Evolutionary conservation across 2,888 invertebrate genomes (phyloP).

Genomic region (Phyllotreta striolata): DNA sequence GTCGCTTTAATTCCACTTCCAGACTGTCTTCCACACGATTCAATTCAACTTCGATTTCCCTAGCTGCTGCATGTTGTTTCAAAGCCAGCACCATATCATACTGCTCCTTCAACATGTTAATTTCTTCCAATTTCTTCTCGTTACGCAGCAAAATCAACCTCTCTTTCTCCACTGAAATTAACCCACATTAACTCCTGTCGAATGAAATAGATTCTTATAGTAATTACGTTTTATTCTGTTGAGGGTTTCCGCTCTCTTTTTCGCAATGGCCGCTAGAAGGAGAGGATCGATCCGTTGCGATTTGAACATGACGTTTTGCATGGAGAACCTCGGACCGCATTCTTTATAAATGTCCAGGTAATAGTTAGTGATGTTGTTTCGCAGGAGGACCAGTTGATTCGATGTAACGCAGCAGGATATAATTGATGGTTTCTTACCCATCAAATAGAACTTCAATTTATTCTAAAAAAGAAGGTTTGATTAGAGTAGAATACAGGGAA

Average conservation of each 20-base stretch:
- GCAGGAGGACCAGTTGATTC: constrained; percentile 51
- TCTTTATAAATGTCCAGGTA: constrained; percentile 55
- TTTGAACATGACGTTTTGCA: constrained; percentile 48
- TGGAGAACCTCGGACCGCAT: constrained; percentile 54
- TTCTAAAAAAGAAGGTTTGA: constrained; percentile 48
- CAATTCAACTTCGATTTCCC: constrained; percentile 55
- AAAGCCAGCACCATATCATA: constrained; percentile 52
- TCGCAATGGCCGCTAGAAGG: constrained; percentile 53
- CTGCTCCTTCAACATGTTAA: constrained; percentile 53
- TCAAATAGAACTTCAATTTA: constrained; percentile 53
- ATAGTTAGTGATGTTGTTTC: constrained; percentile 53
- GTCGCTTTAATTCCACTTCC: constrained; percentile 51
- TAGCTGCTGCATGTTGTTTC: constrained; percentile 51
- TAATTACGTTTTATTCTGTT: constrained; percentile 57
- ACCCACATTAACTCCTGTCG: constrained; percentile 5
- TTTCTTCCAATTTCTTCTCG: constrained; percentile 52
- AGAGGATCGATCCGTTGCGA: constrained; percentile 47
- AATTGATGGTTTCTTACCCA: constrained; percentile 54
- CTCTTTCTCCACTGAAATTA: constrained; percentile 55
- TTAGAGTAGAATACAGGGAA: constrained; percentile 10
- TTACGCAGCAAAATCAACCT: constrained; percentile 48
- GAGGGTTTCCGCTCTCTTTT: constrained; percentile 54
- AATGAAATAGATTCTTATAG: constrained; percentile 7
- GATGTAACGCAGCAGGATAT: constrained; percentile 57
- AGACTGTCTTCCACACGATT: constrained; percentile 50